Evolutionary conservation across 2,797 vertebrate genomes (phyloP).

Genomic region (Sebastes diploproa): DNA sequence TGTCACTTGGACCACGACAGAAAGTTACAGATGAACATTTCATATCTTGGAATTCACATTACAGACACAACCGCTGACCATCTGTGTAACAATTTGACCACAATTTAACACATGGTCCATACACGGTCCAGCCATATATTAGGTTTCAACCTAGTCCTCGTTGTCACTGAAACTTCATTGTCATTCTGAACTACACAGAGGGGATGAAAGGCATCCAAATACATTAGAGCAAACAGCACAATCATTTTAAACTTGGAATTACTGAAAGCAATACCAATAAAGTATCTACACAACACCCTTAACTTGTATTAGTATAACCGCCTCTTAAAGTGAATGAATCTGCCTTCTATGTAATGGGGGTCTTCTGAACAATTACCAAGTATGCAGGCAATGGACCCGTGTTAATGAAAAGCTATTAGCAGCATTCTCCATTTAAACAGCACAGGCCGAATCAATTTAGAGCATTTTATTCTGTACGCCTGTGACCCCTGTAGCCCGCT

Average conservation of each 20-base stretch:
- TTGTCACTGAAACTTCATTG: not conserved
- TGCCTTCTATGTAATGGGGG: constrained; percentile 36
- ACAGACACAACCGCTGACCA: not conserved
- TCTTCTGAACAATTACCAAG: constrained; percentile 34
- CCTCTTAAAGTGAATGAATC: constrained; percentile 18
- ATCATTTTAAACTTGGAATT: not conserved
- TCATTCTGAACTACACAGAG: not conserved
- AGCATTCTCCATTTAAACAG: constrained; percentile 64
- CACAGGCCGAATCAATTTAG: constrained; percentile 67
- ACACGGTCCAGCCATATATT: not conserved
- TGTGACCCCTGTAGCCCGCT: not conserved
- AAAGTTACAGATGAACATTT: not conserved
- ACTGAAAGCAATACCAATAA: not conserved
- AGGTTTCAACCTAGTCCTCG: not conserved
- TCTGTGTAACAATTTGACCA: not conserved
- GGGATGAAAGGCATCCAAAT: not conserved
- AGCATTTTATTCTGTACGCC: constrained; percentile 59
- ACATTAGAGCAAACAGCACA: not conserved
- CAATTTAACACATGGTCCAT: not conserved
- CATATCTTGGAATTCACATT: not conserved
- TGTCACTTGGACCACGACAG: not conserved
- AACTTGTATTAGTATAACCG: constrained; percentile 9
- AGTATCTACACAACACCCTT: not conserved
- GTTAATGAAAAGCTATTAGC: constrained; percentile 76
- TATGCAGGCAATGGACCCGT: constrained; percentile 40